Base-by-base conservation (phyloP, 2,888 invertebrate genomes). In the Ormyrus nitidulus region DNA sequence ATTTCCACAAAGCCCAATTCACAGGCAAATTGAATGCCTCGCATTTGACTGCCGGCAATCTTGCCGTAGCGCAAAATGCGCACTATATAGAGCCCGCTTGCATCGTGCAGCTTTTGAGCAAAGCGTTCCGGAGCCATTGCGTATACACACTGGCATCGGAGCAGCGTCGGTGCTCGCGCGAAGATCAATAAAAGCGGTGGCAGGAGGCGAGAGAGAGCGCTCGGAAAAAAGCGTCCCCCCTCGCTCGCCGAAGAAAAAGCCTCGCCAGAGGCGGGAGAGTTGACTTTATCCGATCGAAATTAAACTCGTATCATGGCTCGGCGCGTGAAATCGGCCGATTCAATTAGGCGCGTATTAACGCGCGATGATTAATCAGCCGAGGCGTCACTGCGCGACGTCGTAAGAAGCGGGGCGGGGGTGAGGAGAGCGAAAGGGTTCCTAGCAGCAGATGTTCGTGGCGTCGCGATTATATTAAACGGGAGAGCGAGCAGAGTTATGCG, bases 331-430 rank as follows among this genome's bases (percentile, higher is more conserved):
- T 89, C 87, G 86, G 87, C 84, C 85, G 86, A 88, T 88, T 87
- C 87, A 88, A 87, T 89, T 86, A 87, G 86, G 85, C 86, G 83
- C 87, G 64, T 89, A 89, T 89, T 89, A 89, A 89, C 88, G 88
- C 86, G 86, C 87, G 86, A 88, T 89, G 89, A 89, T 89, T 89
- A 89, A 89, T 89, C 88, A 89, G 88, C 86, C 87, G 86, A 86
- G 49, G 81, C 59, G 34, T 34, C 34, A 34, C 34, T 34, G 34
- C 34, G 34, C 34, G 34, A 54, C 53, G 66, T 34, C 61, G 65
- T 34, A 75, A 65, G 70, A 81, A 72, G 74, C 73, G 68, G 62
- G 78, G 64, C 11, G 44, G n/a, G 71, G 75, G 75, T 13, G 54
- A 13, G 44, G 77, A 19, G 79, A 70, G 79, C 76, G 81, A 83